These are phyloP conservation scores for Dascyllus trimaculatus DNA, from an alignment of 2,113 vertebrate genomes.

Conservation along the genomic window DNA sequence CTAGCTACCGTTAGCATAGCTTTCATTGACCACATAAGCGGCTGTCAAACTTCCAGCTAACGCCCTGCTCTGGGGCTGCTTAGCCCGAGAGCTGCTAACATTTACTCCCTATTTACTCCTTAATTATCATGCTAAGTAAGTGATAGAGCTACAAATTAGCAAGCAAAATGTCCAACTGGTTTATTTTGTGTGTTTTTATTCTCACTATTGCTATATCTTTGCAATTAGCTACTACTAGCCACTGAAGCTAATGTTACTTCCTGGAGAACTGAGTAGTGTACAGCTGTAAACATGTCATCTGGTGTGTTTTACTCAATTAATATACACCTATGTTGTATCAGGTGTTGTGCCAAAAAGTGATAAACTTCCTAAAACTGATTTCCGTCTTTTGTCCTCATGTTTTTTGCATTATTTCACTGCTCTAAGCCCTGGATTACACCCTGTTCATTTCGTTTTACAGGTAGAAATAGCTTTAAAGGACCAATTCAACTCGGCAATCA, in stretches of 20 bases:
- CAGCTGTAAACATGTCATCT: neutral
- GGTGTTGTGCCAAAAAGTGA: too few species aligned
- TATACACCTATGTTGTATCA: too few species aligned
- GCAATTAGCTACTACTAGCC: constrained; percentile 31
- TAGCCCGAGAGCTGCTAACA: neutral
- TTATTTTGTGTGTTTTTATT: neutral
- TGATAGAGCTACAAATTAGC: accelerated
- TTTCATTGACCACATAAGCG: constrained; percentile 37
- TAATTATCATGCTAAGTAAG: accelerated
- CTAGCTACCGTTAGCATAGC: constrained; percentile 59
- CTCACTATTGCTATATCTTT: neutral
- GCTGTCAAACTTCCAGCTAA: constrained; percentile 73
- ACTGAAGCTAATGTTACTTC: constrained; percentile 71
- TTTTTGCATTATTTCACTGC: too few species aligned
- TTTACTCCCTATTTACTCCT: accelerated
- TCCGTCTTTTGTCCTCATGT: too few species aligned
- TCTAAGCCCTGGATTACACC: too few species aligned
- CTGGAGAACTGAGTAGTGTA: constrained; percentile 39
- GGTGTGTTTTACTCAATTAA: too few species aligned
- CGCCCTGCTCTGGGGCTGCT: constrained; percentile 56
- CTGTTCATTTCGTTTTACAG: too few species aligned
- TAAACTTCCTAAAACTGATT: too few species aligned
- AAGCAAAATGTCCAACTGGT: accelerated
- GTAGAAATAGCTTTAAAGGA: too few species aligned
- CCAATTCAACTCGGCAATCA: too few species aligned